Evolutionary conservation across 2,888 invertebrate genomes (phyloP).

Genomic region (Syrista parreyssii): DNA sequence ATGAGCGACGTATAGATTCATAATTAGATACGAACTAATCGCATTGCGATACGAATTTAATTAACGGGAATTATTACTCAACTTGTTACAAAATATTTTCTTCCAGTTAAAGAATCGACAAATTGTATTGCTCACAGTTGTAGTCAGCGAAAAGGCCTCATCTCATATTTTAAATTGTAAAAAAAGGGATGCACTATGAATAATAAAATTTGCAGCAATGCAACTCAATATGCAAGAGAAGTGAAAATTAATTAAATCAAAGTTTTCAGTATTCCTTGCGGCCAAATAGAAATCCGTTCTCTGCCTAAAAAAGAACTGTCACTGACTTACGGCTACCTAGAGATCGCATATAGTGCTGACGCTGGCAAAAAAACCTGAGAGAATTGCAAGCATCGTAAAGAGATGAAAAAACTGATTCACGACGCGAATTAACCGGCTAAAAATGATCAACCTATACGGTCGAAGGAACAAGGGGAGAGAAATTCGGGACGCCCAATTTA

Average conservation of each 20-base stretch:
- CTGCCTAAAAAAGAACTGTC: neutral
- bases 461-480: neutral
- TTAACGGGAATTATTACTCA: neutral
- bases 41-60: neutral
- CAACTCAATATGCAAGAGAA: neutral
- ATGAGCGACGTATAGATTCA: neutral
- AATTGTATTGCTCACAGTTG: neutral
- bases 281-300: neutral
- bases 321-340: neutral
- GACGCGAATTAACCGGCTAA: neutral
- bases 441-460: neutral
- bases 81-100: neutral
- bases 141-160: neutral
- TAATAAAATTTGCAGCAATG: neutral
- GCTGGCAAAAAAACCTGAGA: neutral
- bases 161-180: neutral
- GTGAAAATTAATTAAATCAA: neutral
- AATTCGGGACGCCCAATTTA: slow-evolving; percentile 2
- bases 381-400: neutral
- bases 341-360: neutral
- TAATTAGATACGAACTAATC: neutral
- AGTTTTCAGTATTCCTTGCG: neutral
- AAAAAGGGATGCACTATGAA: neutral
- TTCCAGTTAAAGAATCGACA: neutral
- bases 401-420: neutral